Percentiles rank a stretch among this genome's conserved stretches.
Conservation (phyloP, 2,113 vertebrate species). For the Ascaphus truei region DNA sequence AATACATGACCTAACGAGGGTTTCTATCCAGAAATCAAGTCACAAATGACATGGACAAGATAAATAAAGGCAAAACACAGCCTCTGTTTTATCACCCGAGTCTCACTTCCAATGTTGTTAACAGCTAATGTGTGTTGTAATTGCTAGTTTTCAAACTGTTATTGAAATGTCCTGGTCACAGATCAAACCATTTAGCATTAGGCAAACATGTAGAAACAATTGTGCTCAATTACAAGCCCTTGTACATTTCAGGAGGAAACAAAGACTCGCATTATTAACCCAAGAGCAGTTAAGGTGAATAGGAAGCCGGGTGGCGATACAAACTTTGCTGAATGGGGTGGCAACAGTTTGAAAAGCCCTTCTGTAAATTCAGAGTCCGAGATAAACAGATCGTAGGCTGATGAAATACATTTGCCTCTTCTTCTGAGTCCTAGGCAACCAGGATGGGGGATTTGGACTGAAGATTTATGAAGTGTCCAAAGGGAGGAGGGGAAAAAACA, state of each 20-base stretch:
- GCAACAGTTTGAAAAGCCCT: constrained; percentile 47
- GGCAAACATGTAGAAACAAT: constrained; percentile 40
- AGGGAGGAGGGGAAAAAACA: constrained; percentile 27
- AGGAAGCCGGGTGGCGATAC: not conserved
- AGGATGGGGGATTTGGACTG: constrained; percentile 20
- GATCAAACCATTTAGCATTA: not conserved
- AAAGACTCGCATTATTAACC: constrained; percentile 37
- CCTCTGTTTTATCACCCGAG: not conserved
- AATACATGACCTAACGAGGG: too few species aligned
- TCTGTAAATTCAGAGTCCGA: not conserved
- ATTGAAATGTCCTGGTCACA: constrained; percentile 31
- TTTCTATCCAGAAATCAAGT: too few species aligned
- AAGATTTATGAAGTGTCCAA: constrained; percentile 47
- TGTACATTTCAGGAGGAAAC: constrained; percentile 19
- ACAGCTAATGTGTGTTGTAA: not conserved
- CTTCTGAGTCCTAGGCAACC: constrained; percentile 46
- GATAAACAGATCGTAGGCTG: constrained; percentile 40
- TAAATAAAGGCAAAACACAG: too few species aligned
- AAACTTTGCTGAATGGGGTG: not conserved
- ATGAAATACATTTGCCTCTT: constrained; percentile 45
- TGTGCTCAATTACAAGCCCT: not conserved
- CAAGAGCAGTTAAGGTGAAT: constrained; percentile 34
- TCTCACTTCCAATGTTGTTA: not conserved
- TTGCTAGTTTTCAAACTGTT: constrained; percentile 39
- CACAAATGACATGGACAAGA: not conserved